Percentiles rank a stretch among this genome's conserved stretches.
Conservation (phyloP, 2,113 vertebrate species). For the Peromyscus maniculatus region DNA sequence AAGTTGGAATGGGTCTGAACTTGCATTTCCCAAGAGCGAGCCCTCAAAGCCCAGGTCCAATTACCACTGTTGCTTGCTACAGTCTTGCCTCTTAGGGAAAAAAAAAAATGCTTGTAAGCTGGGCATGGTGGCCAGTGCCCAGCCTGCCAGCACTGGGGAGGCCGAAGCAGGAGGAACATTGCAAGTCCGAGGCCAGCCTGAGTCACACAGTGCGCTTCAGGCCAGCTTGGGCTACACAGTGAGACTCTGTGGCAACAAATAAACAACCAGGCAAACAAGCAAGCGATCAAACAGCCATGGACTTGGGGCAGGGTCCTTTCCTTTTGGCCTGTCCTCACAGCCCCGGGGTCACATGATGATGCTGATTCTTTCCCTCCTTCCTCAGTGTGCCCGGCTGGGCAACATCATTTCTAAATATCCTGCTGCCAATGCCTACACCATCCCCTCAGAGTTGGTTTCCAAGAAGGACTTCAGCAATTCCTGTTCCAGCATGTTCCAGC, state of each 20-base stretch:
- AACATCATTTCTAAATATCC: conserved; percentile 81
- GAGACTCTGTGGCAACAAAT: neutral
- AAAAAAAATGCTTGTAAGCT: neutral
- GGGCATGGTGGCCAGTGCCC: neutral
- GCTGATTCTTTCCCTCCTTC: conserved; percentile 24
- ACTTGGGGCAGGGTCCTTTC: neutral
- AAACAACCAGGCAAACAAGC: neutral
- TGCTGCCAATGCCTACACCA: conserved; percentile 87
- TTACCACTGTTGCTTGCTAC: neutral
- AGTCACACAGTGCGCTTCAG: neutral
- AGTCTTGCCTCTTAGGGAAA: neutral
- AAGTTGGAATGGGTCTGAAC: conserved; percentile 53
- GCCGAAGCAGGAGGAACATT: neutral
- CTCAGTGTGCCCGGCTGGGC: conserved; percentile 77
- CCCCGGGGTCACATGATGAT: accelerated
- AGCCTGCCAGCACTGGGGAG: neutral
- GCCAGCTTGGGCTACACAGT: neutral
- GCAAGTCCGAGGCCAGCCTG: neutral
- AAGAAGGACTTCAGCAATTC: conserved; percentile 89
- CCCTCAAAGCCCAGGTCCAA: conserved; percentile 27
- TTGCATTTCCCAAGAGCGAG: conserved; percentile 39
- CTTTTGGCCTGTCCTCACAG: neutral
- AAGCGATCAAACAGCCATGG: neutral
- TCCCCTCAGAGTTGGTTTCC: conserved; percentile 83
- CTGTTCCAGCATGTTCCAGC: conserved; percentile 89